phyloP scores from a whole-genome alignment of 2,888 invertebrate genomes.

The Nymphalis polychloros region DNA sequence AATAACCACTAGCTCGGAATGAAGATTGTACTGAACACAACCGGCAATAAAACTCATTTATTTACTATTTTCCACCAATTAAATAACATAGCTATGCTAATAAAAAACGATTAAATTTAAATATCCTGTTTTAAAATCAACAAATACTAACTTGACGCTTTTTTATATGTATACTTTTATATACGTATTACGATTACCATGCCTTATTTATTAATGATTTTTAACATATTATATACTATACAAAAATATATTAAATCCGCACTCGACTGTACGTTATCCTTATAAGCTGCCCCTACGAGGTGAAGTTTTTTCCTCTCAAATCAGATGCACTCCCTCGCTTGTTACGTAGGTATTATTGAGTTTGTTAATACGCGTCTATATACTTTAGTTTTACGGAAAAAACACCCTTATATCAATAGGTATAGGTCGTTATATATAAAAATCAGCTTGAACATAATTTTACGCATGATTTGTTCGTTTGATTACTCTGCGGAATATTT shows the following conservation, averaged over 20 bases:
- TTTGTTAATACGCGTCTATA: constrained; percentile 43
- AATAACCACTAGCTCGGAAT: no score
- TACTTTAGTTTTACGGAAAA: constrained; percentile 32
- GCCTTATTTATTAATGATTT: no score
- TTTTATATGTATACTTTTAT: no score
- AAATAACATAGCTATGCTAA: no score
- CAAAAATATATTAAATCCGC: constrained; percentile 13
- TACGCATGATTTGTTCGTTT: constrained; percentile 38
- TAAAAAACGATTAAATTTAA: no score
- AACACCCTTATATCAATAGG: constrained; percentile 37
- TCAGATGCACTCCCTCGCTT: constrained; percentile 65
- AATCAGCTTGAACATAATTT: constrained; percentile 28
- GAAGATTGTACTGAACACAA: no score
- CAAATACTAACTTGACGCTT: no score
- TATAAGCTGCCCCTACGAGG: constrained; percentile 52
- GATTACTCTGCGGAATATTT: constrained; percentile 37
- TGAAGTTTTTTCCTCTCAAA: constrained; percentile 64
- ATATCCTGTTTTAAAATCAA: no score
- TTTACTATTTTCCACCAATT: no score
- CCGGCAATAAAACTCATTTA: no score
- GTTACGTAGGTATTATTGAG: constrained; percentile 54
- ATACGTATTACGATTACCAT: no score
- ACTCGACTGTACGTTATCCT: constrained; percentile 48
- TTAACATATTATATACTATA: neutral
- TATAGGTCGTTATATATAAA: constrained; percentile 24